phyloP scores from a whole-genome alignment of 2,113 vertebrate species.

The Ptyas mucosa region DNA sequence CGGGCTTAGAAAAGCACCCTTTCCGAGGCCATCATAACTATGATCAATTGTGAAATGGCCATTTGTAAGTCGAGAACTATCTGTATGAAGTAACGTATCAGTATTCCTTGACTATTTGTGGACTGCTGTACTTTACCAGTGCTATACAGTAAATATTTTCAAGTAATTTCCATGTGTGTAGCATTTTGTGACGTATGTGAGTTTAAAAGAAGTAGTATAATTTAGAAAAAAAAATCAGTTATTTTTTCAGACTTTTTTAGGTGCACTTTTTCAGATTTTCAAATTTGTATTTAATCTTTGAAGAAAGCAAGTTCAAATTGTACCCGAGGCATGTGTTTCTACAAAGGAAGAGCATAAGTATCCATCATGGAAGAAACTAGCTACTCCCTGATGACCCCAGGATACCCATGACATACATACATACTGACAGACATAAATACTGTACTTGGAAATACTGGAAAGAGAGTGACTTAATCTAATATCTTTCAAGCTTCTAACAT shows the following conservation, averaged over 20 bases:
- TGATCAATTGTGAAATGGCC: too few species aligned
- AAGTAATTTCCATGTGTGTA: background rate
- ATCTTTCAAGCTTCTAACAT: background rate
- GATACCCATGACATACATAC: background rate
- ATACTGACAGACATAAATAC: background rate
- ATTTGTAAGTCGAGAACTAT: too few species aligned
- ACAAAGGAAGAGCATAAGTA: background rate
- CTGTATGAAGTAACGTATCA: constrained; percentile 15
- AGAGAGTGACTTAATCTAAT: background rate
- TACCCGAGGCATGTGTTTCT: background rate
- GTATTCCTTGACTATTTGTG: constrained; percentile 8
- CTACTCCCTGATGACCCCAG: background rate
- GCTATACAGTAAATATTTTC: constrained; percentile 23
- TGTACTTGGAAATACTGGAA: background rate
- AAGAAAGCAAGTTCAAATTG: background rate
- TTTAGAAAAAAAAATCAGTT: constrained; percentile 3
- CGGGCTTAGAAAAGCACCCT: too few species aligned
- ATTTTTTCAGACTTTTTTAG: constrained; percentile 21
- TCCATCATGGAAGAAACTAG: background rate
- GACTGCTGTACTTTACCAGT: constrained; percentile 4
- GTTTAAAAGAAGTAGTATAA: background rate
- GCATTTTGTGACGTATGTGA: constrained; percentile 25
- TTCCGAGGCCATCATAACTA: too few species aligned
- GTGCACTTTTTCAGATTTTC: too few species aligned
- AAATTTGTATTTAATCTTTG: background rate